Base-by-base conservation (phyloP, 1,140 invertebrate genomes). In the Monomorium pharaonis region DNA sequence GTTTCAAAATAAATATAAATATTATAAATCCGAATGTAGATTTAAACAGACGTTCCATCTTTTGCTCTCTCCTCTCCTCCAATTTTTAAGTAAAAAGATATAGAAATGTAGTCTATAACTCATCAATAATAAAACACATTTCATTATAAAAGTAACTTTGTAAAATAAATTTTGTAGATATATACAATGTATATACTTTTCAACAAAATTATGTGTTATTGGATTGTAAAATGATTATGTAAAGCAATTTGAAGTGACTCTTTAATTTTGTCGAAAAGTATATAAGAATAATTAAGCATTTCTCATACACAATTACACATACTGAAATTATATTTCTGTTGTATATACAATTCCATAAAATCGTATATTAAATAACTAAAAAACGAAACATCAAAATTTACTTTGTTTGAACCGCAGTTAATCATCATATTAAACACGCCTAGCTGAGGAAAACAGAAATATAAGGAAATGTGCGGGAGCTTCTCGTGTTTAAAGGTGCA, bases 61-160 rank as follows among this genome's bases (percentile, higher is more conserved):
- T 3, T 37, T 7, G 4, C 37, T 37, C 37, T 5, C 37, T 37
- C 3, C 37, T 3, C 37, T 37, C 37, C 7, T 37, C 5, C 33
- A n/a, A n/a, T 60, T 75, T 75, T 75, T 21, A 24, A 16, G 5
- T 14, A 7, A 37, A 75, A 42, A 42, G 10, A 18, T 27, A 9
- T 24, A 30, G n/a, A 58, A 58, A 16, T 58, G 56, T 24, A 37
- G n/a, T 75, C 21, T 21, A 60, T 9, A 24, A 12, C 51, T 72
- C 7, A 33, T 51, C n/a, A 72, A 30, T 51, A 72, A 72, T 21
- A 16, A 74, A 33, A 33, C 10, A 72, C n/a, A 72, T 72, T 69
- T n/a, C n/a, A n/a, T n/a, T 30, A 33, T 33, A 2, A 72, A 72
- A 51, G 18, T 33, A 51, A 21, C 51, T 70, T 9, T 33, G n/a